Evolutionary conservation across 1,140 invertebrate genomes (phyloP).

Genomic region (Drosophila sturtevanti): DNA sequence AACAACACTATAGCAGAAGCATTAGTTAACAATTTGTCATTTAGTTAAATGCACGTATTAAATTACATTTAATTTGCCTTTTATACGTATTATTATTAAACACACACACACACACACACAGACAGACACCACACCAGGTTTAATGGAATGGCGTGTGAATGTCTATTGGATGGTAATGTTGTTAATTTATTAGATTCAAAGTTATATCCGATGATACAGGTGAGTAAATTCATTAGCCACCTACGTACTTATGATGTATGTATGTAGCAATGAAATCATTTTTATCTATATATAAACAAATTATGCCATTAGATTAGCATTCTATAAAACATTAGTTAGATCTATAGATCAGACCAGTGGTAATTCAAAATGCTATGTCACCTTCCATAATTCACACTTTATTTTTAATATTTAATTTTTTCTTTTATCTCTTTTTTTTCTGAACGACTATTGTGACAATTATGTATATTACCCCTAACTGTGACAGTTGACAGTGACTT

Average conservation of each 20-base stretch:
- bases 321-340: background rate
- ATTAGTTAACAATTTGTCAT: slow-evolving; percentile 57
- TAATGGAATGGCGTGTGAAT: slow-evolving; percentile 51
- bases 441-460: slow-evolving; percentile 12
- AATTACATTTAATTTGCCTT: slow-evolving; percentile 68
- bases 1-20: background rate
- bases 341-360: slow-evolving; percentile 18
- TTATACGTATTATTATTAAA: slow-evolving; percentile 21
- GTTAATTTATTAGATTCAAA: slow-evolving; percentile 51
- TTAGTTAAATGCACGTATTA: slow-evolving; percentile 70
- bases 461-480: slow-evolving; percentile 45
- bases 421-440: background rate
- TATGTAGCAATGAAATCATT: slow-evolving; percentile 65
- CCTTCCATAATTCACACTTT: slow-evolving; percentile 54
- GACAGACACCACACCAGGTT: slow-evolving; percentile 16
- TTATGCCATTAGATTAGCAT: slow-evolving; percentile 60
- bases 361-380: background rate
- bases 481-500: slow-evolving; percentile 69
- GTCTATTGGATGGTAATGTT: slow-evolving; percentile 47
- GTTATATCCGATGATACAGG: slow-evolving; percentile 5
- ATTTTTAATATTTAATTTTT: no score
- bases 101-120: slow-evolving; percentile 10
- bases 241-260: background rate
- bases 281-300: slow-evolving; percentile 75
- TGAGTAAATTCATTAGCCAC: slow-evolving; percentile 1